Evolutionary conservation across 2,888 invertebrate species (phyloP), one percentile per base, ranked within the genome.

Genomic region (Yponomeuta evonymella): DNA sequence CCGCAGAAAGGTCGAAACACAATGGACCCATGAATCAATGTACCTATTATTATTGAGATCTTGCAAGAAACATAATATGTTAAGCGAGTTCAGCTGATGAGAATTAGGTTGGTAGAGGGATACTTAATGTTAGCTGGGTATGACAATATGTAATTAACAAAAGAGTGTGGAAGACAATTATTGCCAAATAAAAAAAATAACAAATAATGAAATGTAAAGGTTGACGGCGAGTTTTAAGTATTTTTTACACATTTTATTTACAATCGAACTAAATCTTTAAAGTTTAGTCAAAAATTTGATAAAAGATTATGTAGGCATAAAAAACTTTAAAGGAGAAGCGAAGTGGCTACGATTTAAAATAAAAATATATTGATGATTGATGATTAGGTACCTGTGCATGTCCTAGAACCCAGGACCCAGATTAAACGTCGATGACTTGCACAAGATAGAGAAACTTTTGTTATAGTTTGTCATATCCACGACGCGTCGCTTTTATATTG

Each of bases 361-460:
- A 58, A 15, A 58, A 15, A 3, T 15, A 15, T 43, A 58, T 58
- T 58, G 2, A 15, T 23, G 23, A 23, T 23, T 23, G 23, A 23
- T 23, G 23, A 23, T 0, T 23, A 23, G 23, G 0, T 58, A 58
- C 51, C 51, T 58, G 15, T 43, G 43, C 6, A 8, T 43, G 6
- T 43, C 43, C 43, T 1, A 36, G 51, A 10, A 10, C 51, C 12
- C 51, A 51, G 12, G 51, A 51, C 12, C 51, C 2, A 15, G 51
- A 15, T 58, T 58, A 58, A 2, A 65, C 29, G 33, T 65, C 33
- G 65, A 65, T 29, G 30, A 33, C 65, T 65, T 23, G 30, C 33
- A 29, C 29, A 29, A 65, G 65, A 30, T 65, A 29, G 15, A 29
- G 65, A 65, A 65, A 65, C 33, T 64, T 64, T 23, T 64, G 64